A percentile compares a stretch with the other conserved stretches of the same genome.
These are phyloP conservation scores for Spicauda simplicius DNA, from an alignment of 2,888 invertebrate genomes.

Conservation along the genomic window DNA sequence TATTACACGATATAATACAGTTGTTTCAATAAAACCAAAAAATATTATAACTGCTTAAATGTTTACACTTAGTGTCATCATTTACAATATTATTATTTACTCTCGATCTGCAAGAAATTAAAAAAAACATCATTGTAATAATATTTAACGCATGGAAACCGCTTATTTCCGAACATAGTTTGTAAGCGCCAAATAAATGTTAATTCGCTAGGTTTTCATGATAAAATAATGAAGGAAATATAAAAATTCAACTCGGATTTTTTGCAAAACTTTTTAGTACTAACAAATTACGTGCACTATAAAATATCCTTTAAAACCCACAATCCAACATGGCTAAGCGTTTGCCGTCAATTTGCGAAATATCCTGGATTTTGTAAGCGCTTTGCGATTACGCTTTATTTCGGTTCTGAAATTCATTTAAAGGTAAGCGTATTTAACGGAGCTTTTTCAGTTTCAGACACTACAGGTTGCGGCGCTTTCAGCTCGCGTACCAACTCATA, in stretches of 20 bases:
- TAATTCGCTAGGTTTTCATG: too few species aligned
- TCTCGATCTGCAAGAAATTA: too few species aligned
- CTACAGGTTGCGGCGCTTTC: slow-evolving; percentile 1
- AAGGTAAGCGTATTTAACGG: slow-evolving; percentile 14
- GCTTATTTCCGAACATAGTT: too few species aligned
- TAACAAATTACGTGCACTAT: slow-evolving; percentile 17
- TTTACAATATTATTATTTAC: too few species aligned
- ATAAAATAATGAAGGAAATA: background rate
- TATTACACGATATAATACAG: too few species aligned
- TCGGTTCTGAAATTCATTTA: slow-evolving; percentile 27
- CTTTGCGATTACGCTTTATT: slow-evolving; percentile 24
- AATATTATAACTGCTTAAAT: too few species aligned
- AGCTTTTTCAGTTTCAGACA: slow-evolving; percentile 18
- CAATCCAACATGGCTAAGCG: slow-evolving; percentile 13
- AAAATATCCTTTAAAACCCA: slow-evolving; percentile 17
- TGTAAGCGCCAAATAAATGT: too few species aligned
- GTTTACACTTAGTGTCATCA: too few species aligned
- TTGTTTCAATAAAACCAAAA: too few species aligned
- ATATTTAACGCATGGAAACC: too few species aligned
- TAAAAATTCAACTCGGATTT: background rate
- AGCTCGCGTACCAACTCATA: slow-evolving; percentile 11
- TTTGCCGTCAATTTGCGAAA: slow-evolving; percentile 30
- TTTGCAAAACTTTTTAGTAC: background rate
- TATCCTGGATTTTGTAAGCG: slow-evolving; percentile 30
- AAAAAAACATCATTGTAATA: too few species aligned